Conservation (phyloP, 2,113 vertebrate species). For the Sinocyclocheilus maitianheensis region DNA sequence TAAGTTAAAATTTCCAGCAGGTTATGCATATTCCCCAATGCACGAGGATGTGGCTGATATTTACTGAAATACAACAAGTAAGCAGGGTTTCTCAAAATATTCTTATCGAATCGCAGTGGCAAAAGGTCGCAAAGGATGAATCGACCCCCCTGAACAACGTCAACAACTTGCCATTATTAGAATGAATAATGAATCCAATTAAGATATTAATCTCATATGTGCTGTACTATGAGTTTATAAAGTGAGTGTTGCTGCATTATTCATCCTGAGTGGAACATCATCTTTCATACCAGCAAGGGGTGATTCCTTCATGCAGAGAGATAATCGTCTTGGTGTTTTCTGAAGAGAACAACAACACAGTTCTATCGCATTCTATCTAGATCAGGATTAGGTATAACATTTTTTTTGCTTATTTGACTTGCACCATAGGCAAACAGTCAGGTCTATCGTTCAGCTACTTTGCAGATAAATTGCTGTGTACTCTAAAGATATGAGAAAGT, state of each 20-base stretch:
- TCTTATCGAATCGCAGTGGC: conserved; percentile 32
- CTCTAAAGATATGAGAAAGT: conserved; percentile 14
- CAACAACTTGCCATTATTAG: conserved; percentile 52
- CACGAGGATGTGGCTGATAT: background rate
- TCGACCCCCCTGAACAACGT: conserved; percentile 46
- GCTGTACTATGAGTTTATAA: conserved; percentile 61
- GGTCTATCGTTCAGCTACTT: background rate
- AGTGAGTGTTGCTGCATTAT: conserved; percentile 57
- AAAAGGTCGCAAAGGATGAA: conserved; percentile 56
- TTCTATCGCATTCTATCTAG: conserved; percentile 32
- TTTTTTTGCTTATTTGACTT: conserved; percentile 32
- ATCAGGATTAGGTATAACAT: conserved; percentile 39
- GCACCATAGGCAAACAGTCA: conserved; percentile 11
- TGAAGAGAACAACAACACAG: conserved; percentile 48
- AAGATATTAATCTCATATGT: conserved; percentile 61
- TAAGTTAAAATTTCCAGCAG: conserved; percentile 45
- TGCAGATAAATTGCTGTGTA: conserved; percentile 3
- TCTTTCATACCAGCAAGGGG: conserved; percentile 42
- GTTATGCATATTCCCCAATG: conserved; percentile 18
- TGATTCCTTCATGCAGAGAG: conserved; percentile 38
- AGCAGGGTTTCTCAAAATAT: conserved; percentile 35
- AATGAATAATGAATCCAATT: conserved; percentile 69
- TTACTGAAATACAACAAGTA: conserved; percentile 27
- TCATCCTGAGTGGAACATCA: conserved; percentile 53
- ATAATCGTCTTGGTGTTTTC: conserved; percentile 39